Evolutionary conservation across 2,888 invertebrate species (phyloP).

Genomic region (Rhynchonema sp.): DNA sequence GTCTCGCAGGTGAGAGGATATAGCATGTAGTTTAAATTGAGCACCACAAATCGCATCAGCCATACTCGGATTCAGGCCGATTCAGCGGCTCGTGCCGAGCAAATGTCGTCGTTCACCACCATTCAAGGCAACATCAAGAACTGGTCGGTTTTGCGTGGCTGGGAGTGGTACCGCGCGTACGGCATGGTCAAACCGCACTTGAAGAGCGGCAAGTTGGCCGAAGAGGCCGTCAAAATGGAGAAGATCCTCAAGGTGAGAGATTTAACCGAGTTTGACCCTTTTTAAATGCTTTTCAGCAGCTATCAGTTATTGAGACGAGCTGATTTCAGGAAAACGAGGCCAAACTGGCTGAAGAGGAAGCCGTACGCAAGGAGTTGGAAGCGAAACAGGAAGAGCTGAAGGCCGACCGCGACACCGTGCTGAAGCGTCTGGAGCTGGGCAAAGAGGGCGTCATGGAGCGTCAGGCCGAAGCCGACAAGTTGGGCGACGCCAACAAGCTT

Average conservation of each 20-base stretch:
- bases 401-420: slow-evolving; percentile 48
- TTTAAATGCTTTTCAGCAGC: neutral
- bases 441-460: neutral
- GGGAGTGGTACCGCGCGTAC: slow-evolving; percentile 99
- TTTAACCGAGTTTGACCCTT: neutral
- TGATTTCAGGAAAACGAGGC: slow-evolving; percentile 46
- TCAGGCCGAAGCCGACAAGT: neutral
- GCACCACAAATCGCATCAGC: no score
- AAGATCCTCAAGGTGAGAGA: slow-evolving; percentile 33
- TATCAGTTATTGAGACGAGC: slow-evolving; percentile 6
- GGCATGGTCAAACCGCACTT: slow-evolving; percentile 80
- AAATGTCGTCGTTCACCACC: slow-evolving; percentile 12
- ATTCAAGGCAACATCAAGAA: slow-evolving; percentile 7
- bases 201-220: slow-evolving; percentile 45
- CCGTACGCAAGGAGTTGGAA: slow-evolving; percentile 87
- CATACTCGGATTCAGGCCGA: no score
- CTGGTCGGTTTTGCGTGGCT: slow-evolving; percentile 55
- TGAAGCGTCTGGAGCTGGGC: neutral
- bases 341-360: slow-evolving; percentile 79
- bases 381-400: slow-evolving; percentile 51
- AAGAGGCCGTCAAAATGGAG: neutral
- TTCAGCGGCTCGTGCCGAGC: neutral
- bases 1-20: slow-evolving; percentile 16
- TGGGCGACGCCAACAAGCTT: neutral
- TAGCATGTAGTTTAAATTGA: no score